Evolutionary conservation across 2,797 vertebrate species (phyloP), one percentile per base, ranked within the genome.

Genomic region (Phoxinus dragarum): DNA sequence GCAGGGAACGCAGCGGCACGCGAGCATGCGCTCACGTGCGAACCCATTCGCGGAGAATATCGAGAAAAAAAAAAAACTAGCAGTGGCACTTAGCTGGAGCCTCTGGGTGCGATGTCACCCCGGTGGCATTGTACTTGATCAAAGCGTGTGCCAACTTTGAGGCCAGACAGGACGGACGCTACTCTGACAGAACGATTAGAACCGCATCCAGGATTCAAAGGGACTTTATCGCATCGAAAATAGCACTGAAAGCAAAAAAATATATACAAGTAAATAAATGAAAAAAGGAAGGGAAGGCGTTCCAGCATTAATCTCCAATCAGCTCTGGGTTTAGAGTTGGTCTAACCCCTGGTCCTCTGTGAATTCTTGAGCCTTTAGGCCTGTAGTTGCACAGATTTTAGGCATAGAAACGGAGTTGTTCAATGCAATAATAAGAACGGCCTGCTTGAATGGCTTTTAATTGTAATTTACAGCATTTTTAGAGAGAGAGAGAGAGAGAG

Each of bases 61-160:
- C 5, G 64, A 56, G 27, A 27, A 27, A 27, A 27, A 27, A 27
- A 49, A 82, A 74, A 84, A 74, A 90, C 87, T 87, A 86, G 86
- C 90, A 52, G 88, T 92, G 91, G 92, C 94, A 93, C 93, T 94
- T 94, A 91, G 84, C 89, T 84, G 47, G 71, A 82, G 61, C 64
- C 80, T 91, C 81, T 76, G 88, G 81, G 88, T 90, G 82, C 76
- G 82, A 86, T 85, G 80, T 91, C 88, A 79, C 77, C 61, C 44
- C 42, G 11, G 31, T 64, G 81, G 81, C 72, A 54, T 16, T n/a
- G 42, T 75, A 40, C n/a, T 66, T 27, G 16, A 64, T 49, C n/a
- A 7, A 73, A 69, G 64, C 47, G 16, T 3, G 36, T 87, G 84
- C 69, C 78, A 86, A 88, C 42, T 59, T 77, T 61, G 77, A 86